Evolutionary conservation across 2,888 invertebrate genomes (phyloP).

Genomic region (Alloplasta piceator): DNA sequence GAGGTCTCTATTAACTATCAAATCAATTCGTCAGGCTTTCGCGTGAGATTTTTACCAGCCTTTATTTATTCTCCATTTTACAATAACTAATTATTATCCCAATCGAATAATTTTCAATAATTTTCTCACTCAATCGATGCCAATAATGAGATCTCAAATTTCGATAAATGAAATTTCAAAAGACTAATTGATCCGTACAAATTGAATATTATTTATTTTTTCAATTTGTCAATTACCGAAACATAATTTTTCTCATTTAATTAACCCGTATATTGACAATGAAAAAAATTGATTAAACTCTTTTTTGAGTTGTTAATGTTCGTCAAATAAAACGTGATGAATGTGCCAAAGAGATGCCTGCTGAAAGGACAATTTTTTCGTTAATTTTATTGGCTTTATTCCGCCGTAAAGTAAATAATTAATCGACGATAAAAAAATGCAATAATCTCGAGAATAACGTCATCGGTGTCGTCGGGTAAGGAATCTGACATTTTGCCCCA

Average conservation of each 20-base stretch:
- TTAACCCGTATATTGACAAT: no score
- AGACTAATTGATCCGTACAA: neutral
- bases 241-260: no score
- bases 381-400: neutral
- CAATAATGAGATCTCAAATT: neutral
- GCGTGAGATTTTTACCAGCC: neutral
- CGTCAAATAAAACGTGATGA: no score
- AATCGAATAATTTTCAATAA: neutral
- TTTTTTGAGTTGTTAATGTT: no score
- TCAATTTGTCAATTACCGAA: no score
- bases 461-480: neutral
- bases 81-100: neutral
- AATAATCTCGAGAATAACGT: neutral
- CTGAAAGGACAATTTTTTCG: no score
- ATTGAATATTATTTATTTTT: no score
- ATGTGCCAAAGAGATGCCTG: no score
- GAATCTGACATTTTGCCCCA: slow-evolving; percentile 31
- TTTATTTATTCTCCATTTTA: neutral
- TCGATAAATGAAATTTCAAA: neutral
- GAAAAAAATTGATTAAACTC: no score
- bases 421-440: neutral
- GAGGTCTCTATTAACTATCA: slow-evolving; percentile 32
- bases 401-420: neutral
- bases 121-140: neutral
- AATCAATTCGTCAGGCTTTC: slow-evolving; percentile 27